Evolutionary conservation across 2,888 invertebrate species (phyloP), one percentile per base, ranked within the genome.

Genomic region (Drosophila pegasa): DNA sequence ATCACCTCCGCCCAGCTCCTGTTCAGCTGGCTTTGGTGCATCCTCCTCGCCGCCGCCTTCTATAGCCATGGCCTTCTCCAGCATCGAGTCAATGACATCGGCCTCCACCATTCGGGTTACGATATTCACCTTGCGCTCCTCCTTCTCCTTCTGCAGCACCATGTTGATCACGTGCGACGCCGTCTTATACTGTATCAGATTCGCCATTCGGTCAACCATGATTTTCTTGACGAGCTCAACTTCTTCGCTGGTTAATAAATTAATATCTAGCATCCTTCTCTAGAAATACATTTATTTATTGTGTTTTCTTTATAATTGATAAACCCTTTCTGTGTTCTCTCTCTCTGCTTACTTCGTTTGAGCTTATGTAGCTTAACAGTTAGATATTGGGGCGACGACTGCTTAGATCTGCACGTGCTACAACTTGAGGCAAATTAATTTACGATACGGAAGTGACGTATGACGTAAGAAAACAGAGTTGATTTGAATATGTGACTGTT

Each of bases 81-180:
- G 27, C 27, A 45, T 0, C 4, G 27, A 45, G 7, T 45, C 6
- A 3, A 45, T 16, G 3, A 45, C 45, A 18, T 45, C 27, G 0
- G 0, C 12, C 1, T 6, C 7, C 16, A 45, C 45, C 27, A 29
- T 27, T 27, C 29, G 27, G 12, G 12, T 12, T 18, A 45, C 12
- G 3, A 0, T 7, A 2, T 12, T 6, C 0, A 45, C 18, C 45
- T 16, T 45, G 7, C 12, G 12, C 16, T 45, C 12, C 12, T 45
- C 45, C 10, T 27, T 6, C 45, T 45, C 27, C 27, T 18, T 12
- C 27, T 45, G 45, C 7, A 18, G 2, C 45, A 45, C 12, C 29
- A 29, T 45, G 45, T 45, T 45, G 16, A 45, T 27, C 10, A 45
- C 45, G 7, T 45, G 45, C 12, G 45, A 27, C 45, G 27, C 27